Evolutionary conservation across 2,888 invertebrate species (phyloP).

Genomic region (Steinernema carpocapsae): DNA sequence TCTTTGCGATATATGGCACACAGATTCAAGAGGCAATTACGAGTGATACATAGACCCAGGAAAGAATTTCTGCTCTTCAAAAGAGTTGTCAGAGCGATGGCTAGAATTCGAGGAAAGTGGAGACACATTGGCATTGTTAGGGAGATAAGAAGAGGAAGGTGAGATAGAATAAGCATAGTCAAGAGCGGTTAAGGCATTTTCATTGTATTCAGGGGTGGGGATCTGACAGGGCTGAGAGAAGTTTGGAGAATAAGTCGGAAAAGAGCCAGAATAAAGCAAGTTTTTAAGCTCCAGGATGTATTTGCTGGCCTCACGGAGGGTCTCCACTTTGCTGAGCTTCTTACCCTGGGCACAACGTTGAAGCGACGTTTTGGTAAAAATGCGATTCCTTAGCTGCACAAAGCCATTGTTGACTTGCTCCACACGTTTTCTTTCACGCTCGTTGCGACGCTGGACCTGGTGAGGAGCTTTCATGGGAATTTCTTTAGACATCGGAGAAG

Average conservation of each 20-base stretch:
- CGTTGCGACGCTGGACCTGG: constrained; percentile 54
- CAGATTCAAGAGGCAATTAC: neutral
- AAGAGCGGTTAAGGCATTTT: neutral
- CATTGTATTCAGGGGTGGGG: constrained; percentile 6
- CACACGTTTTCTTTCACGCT: constrained; percentile 50
- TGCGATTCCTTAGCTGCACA: constrained; percentile 41
- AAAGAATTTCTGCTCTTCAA: constrained; percentile 28
- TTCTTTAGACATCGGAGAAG: neutral
- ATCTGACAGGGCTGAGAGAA: neutral
- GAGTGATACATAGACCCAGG: constrained; percentile 15
- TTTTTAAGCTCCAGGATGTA: constrained; percentile 40
- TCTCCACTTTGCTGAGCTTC: constrained; percentile 53
- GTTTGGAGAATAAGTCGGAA: neutral
- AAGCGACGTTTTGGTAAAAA: neutral
- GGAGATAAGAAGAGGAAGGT: neutral
- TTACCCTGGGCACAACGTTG: constrained; percentile 19
- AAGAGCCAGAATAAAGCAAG: neutral
- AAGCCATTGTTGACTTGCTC: constrained; percentile 48
- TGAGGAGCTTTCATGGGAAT: constrained; percentile 29
- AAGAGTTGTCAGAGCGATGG: constrained; percentile 17
- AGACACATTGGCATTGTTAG: neutral
- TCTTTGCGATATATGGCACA: neutral
- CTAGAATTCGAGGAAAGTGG: constrained; percentile 14
- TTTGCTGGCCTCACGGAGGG: constrained; percentile 49
- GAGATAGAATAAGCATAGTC: constrained; percentile 9